Evolutionary conservation across 1,140 invertebrate species (phyloP), one percentile per base, ranked within the genome.

Genomic region (Apis cerana): DNA sequence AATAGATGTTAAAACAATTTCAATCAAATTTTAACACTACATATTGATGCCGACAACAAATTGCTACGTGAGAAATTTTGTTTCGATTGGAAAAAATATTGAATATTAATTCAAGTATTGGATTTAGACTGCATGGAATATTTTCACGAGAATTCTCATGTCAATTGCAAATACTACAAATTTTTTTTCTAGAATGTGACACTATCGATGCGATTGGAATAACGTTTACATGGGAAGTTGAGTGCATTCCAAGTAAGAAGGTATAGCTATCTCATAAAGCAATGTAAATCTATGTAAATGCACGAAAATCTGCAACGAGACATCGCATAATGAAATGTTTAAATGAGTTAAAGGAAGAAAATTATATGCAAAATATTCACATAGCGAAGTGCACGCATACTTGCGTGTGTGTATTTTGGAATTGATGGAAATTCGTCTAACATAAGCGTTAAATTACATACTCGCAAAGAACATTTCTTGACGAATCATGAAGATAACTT

Each of bases 281-380:
- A 27, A 54, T 23, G 43, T 70, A 54, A 70, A 54, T 54, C 69
- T 15, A 23, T 54, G 69, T 11, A 27, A 50, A 54, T 71, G 50
- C 50, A 71, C 17, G 33, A 43, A 54, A 71, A 71, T 71, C 50
- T 54, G 17, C 69, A 71, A 27, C 48, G 69, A 27, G 69, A 71
- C 69, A 50, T 71, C 48, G 50, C 50, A 54, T 50, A 71, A 54
- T 71, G 50, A 71, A 71, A 19, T 13, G 50, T 71, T 54, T 71
- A 19, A 54, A 54, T 50, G 48, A 50, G n/a, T 52, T 54, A 17
- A 12, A 54, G 50, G n/a, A 54, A 13, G 23, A 19, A 54, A 71
- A 71, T 71, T 54, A 71, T 19, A 19, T 43, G 17, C 50, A n/a
- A 54, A 54, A 71, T 71, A 71, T 27, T 23, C n/a, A 12, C 17